A percentile compares a stretch with the other conserved stretches of the same genome.
phyloP scores from a whole-genome alignment of 2,113 vertebrate species.

The Centropristis striata region DNA sequence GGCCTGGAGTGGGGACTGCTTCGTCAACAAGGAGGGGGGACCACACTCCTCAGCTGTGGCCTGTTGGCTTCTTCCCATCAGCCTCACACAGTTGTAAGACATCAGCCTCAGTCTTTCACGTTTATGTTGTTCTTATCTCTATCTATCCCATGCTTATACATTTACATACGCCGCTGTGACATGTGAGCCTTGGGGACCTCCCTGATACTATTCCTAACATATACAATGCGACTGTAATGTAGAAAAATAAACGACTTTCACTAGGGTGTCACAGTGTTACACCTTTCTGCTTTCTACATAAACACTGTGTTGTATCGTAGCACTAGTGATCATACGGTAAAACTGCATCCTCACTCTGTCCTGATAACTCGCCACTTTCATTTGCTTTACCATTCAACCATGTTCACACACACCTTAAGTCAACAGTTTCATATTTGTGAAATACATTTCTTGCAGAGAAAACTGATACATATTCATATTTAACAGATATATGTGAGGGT shows the following conservation, averaged over 20 bases:
- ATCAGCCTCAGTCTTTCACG: neutral
- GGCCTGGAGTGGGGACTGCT: conserved; percentile 54
- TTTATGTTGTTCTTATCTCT: too few species aligned
- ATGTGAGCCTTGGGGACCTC: neutral
- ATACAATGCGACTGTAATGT: neutral
- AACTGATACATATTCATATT: neutral
- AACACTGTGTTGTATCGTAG: conserved; percentile 10
- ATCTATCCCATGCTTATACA: neutral
- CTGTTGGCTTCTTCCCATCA: conserved; percentile 49
- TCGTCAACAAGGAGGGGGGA: conserved; percentile 32
- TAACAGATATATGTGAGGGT: neutral
- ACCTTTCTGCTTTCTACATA: conserved; percentile 11
- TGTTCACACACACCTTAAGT: neutral
- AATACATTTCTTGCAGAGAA: neutral
- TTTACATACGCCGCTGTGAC: neutral
- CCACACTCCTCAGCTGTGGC: conserved; percentile 48
- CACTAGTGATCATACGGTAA: conserved; percentile 5
- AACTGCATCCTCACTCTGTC: neutral
- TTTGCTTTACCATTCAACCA: neutral
- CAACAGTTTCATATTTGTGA: neutral
- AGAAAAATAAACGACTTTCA: neutral
- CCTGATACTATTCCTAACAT: neutral
- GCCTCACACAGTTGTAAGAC: conserved; percentile 73
- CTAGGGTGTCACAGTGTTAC: conserved; percentile 22
- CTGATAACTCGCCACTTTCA: neutral